Conservation (phyloP, 2,113 vertebrate species). For the Ictalurus furcatus region DNA sequence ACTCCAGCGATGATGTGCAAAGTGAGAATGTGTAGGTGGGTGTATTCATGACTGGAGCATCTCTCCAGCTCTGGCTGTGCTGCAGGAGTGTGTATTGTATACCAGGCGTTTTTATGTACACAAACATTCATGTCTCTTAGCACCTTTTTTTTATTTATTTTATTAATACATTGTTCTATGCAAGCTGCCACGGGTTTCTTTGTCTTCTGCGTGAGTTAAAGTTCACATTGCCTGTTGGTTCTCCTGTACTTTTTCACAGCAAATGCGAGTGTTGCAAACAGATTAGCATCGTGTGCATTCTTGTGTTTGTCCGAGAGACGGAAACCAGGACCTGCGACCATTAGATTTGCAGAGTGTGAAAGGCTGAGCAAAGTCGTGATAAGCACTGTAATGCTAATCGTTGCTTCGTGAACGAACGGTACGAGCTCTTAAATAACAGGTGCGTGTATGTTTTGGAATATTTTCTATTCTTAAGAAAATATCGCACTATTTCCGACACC, state of each 20-base stretch:
- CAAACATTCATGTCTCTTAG: background rate
- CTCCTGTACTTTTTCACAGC: background rate
- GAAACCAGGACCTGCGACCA: background rate
- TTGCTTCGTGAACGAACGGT: background rate
- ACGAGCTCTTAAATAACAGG: background rate
- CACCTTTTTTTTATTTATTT: too few species aligned
- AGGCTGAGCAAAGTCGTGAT: background rate
- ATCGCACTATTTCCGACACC: background rate
- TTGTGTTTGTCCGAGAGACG: background rate
- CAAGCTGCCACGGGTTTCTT: background rate
- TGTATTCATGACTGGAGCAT: conserved; percentile 19
- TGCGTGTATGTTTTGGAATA: background rate
- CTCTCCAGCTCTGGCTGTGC: conserved; percentile 28
- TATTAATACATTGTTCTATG: background rate
- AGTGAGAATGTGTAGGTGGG: conserved; percentile 24
- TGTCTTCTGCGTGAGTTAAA: background rate
- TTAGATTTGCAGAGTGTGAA: background rate
- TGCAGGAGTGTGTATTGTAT: conserved; percentile 16
- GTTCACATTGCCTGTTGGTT: background rate
- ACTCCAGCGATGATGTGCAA: conserved; percentile 30
- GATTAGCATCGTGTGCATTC: background rate
- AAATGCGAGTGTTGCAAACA: background rate
- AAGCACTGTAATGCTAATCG: background rate
- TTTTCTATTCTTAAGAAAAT: background rate
- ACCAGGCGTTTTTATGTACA: background rate